Evolutionary conservation across 2,797 vertebrate species (phyloP), one percentile per base, ranked within the genome.

Genomic region (Sorex maritimensis): DNA sequence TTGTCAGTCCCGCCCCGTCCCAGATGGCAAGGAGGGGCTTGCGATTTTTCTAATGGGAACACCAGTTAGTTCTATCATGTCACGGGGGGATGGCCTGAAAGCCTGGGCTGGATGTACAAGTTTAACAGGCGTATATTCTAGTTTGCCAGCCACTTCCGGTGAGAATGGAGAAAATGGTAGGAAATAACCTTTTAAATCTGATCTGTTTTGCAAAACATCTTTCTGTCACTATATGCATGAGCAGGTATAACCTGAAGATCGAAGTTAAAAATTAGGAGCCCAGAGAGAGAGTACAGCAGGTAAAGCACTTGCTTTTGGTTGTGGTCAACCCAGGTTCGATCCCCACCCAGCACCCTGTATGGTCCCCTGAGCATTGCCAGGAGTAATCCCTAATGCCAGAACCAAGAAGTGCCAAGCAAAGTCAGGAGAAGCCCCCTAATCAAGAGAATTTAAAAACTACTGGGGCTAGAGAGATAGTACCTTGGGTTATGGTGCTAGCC

Each of bases 171-270:
- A 38, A 86, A 74, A 89, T 14, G 34, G 73, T 55, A 13, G 13
- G 21, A 71, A 5, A 23, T 77, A 23, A 85, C 67, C 28, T 86
- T 87, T 90, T 77, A 19, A 69, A 86, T 81, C 24, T 46, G 44
- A n/a, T 58, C 30, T 79, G 71, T 65, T 89, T 93, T 87, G 69
- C 23, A 23, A n/a, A 92, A 73, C 44, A 83, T 63, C 71, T 88
- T 65, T 72, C 71, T 24, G 81, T 34, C 46, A 24, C 7, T 58
- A 28, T 4, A 61, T 0, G 49, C 8, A 24, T 2, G 80, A 1
- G 67, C 1, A 41, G 0, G 71, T 26, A 46, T 19, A 67, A 30
- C 26, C 55, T 77, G 52, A 3, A 15, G 15, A 67, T 0, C 75
- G 73, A 69, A 75, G 46, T 44, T 69, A 75, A 4, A 61, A 61